Conservation (phyloP, 2,888 invertebrate genomes). For the Scaptomyza cyrtandrae region DNA sequence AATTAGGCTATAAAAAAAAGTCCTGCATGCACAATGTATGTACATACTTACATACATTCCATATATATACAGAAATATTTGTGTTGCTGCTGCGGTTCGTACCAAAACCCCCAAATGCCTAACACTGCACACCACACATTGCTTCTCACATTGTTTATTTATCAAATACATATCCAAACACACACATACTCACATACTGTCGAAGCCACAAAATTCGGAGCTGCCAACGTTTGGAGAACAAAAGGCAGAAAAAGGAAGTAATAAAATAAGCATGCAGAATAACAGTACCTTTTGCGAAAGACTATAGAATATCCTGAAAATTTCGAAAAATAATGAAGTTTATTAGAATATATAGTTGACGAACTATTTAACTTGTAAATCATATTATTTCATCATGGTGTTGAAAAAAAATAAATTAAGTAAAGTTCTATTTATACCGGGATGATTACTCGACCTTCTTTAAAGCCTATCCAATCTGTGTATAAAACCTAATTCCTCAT, state of each 20-base stretch:
- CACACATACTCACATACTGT: constrained; percentile 42
- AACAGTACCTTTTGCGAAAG: neutral
- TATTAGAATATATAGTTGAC: neutral
- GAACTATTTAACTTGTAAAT: neutral
- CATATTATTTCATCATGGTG: too few species aligned
- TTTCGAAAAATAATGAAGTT: neutral
- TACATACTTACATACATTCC: neutral
- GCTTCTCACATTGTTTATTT: constrained; percentile 69
- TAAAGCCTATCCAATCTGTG: too few species aligned
- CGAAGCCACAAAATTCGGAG: constrained; percentile 50
- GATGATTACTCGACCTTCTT: too few species aligned
- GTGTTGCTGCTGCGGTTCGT: constrained; percentile 35
- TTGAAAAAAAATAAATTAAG: too few species aligned
- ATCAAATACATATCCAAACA: constrained; percentile 63
- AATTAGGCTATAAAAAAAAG: constrained; percentile 54
- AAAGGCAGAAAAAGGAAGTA: constrained; percentile 16
- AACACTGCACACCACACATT: constrained; percentile 23
- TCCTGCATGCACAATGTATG: constrained; percentile 1
- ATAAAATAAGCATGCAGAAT: neutral
- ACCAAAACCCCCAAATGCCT: constrained; percentile 24
- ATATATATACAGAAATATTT: constrained; percentile 29
- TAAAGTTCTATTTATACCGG: too few species aligned
- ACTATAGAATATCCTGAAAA: neutral
- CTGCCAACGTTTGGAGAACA: constrained; percentile 14
- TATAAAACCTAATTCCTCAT: neutral